Evolutionary conservation across 2,797 vertebrate species (phyloP).

Genomic region (Petrocephalus sullivani): DNA sequence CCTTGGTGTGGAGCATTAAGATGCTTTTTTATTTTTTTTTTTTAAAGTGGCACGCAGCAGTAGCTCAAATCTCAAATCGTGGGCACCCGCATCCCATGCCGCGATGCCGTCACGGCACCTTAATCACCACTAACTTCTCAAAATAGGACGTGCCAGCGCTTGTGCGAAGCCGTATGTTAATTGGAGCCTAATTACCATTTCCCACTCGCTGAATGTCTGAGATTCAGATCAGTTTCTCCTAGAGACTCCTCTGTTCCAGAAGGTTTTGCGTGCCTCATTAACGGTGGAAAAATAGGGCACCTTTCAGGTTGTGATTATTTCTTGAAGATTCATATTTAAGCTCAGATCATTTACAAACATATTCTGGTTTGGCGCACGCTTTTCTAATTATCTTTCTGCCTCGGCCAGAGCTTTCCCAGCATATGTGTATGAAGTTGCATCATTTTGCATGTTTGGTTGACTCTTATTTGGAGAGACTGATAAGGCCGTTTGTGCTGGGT

Average conservation of each 20-base stretch:
- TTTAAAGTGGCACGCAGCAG: neutral
- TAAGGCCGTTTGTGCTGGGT: neutral
- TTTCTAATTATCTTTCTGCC: neutral
- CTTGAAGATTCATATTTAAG: neutral
- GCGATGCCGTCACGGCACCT: neutral
- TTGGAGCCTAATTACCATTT: constrained; percentile 5
- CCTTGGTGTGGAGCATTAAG: neutral
- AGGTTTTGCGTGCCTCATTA: neutral
- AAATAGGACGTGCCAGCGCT: neutral
- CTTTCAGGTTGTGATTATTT: neutral
- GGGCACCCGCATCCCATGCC: neutral
- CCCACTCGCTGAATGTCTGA: neutral
- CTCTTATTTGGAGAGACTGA: neutral
- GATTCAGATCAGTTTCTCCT: neutral
- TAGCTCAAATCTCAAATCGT: neutral
- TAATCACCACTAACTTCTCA: neutral
- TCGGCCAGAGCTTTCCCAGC: neutral
- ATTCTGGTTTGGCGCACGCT: neutral
- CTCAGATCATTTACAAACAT: neutral
- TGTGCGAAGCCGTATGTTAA: neutral
- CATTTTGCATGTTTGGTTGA: neutral
- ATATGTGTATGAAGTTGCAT: neutral
- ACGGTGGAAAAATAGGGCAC: neutral
- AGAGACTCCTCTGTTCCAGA: neutral
- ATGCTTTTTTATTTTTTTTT: neutral